Percentiles rank a stretch among this genome's conserved stretches.
phyloP scores from a whole-genome alignment of 2,113 vertebrate genomes.

The Gopherus flavomarginatus region DNA sequence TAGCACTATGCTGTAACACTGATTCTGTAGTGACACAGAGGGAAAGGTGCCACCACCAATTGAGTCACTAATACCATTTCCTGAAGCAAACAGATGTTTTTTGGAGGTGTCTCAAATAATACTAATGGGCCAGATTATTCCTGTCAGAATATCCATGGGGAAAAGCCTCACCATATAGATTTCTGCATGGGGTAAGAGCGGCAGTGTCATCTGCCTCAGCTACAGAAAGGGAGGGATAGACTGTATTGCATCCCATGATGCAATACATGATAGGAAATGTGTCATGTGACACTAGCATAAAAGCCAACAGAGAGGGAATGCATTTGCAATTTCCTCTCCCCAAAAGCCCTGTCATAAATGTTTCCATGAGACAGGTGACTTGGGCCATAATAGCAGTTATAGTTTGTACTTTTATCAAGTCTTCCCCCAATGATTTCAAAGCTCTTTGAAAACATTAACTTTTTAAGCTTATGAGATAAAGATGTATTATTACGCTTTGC shows the following conservation, averaged over 20 bases:
- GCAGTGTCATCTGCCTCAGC: background rate
- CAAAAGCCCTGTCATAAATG: background rate
- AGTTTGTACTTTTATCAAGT: background rate
- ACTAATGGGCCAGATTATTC: background rate
- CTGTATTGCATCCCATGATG: background rate
- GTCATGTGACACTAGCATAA: background rate
- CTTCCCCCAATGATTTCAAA: background rate
- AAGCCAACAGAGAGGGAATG: background rate
- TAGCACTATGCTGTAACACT: background rate
- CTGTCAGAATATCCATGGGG: background rate
- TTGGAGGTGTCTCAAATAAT: background rate
- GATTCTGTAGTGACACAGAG: background rate
- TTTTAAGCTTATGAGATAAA: background rate
- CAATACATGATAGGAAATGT: background rate
- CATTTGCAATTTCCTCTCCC: background rate
- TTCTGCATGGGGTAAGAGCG: background rate
- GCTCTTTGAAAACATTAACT: background rate
- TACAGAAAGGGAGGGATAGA: background rate
- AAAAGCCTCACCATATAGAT: background rate
- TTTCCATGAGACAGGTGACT: background rate
- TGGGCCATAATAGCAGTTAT: background rate
- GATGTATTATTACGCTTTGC: background rate
- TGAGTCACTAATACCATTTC: background rate
- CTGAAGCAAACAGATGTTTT: background rate
- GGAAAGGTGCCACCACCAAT: background rate